Conservation (phyloP, 1,140 invertebrate genomes). For the Venustaconcha ellipsiformis region DNA sequence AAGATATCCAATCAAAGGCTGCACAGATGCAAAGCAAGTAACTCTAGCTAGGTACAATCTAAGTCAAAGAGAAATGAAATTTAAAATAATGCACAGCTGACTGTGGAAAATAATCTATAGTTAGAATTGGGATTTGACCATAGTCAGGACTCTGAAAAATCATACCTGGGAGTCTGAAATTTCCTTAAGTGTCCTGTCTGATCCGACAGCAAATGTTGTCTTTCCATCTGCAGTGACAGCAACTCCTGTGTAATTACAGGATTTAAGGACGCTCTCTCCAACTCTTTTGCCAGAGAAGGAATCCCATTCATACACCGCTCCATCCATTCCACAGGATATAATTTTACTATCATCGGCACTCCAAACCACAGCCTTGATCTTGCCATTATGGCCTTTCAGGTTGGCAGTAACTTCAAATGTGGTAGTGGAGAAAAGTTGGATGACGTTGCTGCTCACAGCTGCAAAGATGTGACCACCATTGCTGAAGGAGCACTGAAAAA, state of each 20-base stretch:
- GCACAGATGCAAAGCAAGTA: too few relatives aligned
- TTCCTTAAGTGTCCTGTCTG: conserved; percentile 83
- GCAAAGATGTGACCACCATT: conserved; percentile 86
- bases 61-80: too few relatives aligned
- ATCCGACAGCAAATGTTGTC: conserved; percentile 81
- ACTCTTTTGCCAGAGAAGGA: conserved; percentile 77
- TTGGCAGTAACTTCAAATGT: conserved; percentile 79
- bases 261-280: conserved; percentile 84
- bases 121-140: too few relatives aligned
- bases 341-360: conserved; percentile 80
- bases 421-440: conserved; percentile 83
- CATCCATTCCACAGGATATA: conserved; percentile 85
- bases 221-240: conserved; percentile 76
- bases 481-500: conserved; percentile 77
- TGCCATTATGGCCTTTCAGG: conserved; percentile 84
- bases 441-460: conserved; percentile 81
- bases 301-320: conserved; percentile 93
- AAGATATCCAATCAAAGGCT: too few relatives aligned
- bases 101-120: too few relatives aligned
- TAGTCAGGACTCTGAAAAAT: background rate
- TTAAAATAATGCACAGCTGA: too few relatives aligned
- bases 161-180: conserved; percentile 76
- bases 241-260: conserved; percentile 75
- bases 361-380: conserved; percentile 80
- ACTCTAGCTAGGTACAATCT: too few relatives aligned